Evolutionary conservation across 2,113 vertebrate genomes (phyloP).

Genomic region (Oreochromis aureus): DNA sequence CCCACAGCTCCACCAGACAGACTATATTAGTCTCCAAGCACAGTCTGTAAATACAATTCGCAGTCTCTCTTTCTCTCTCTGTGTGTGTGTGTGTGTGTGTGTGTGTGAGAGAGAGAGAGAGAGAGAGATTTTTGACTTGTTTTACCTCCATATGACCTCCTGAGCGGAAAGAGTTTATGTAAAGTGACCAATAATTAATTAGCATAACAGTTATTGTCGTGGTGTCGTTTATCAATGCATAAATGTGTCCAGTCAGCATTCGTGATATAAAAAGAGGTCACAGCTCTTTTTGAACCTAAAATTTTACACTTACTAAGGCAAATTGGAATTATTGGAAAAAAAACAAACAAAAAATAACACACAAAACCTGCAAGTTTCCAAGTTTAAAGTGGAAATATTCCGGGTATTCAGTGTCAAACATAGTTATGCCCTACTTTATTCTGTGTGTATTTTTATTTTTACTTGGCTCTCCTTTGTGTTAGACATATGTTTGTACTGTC

Average conservation of each 20-base stretch:
- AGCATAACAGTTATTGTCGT: neutral
- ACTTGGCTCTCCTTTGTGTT: neutral
- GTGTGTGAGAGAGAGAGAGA: neutral
- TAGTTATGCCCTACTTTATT: neutral
- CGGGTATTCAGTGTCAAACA: neutral
- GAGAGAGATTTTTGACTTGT: neutral
- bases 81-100: neutral
- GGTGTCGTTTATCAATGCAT: neutral
- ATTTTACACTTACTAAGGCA: neutral
- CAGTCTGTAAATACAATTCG: neutral
- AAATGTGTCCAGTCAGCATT: neutral
- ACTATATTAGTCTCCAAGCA: neutral
- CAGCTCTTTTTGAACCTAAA: neutral
- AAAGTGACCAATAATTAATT: neutral
- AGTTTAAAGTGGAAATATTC: neutral
- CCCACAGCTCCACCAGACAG: conserved; percentile 10
- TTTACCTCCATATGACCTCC: neutral
- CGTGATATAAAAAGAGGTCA: neutral
- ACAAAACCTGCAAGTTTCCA: neutral
- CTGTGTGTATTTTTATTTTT: neutral
- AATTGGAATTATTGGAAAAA: neutral
- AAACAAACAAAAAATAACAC: neutral
- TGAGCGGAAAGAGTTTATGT: neutral
- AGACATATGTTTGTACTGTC: neutral
- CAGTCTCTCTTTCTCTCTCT: neutral